Percentiles rank a stretch among this genome's conserved stretches.
Evolutionary conservation across 2,113 vertebrate species (phyloP).

Genomic region (Sapayoa aenigma): DNA sequence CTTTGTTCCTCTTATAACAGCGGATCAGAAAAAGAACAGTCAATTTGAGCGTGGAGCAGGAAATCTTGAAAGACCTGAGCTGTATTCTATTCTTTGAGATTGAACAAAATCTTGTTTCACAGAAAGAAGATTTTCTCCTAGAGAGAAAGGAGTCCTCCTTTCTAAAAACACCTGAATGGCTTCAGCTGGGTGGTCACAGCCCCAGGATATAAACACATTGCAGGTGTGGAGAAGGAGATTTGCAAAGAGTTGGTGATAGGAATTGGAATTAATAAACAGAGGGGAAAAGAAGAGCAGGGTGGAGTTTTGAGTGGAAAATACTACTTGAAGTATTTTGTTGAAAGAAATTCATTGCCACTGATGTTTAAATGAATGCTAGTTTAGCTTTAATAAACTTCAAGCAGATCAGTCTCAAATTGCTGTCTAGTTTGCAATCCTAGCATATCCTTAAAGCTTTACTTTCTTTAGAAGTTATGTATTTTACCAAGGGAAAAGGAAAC

Average conservation of each 20-base stretch:
- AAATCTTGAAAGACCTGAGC: not conserved
- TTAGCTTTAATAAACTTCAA: not conserved
- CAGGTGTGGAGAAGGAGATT: not conserved
- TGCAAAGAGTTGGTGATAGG: not conserved
- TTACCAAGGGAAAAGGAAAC: not conserved
- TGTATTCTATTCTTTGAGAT: not conserved
- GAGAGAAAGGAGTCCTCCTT: not conserved
- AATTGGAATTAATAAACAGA: not conserved
- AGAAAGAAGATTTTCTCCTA: not conserved
- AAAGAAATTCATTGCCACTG: not conserved
- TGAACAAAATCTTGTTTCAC: not conserved
- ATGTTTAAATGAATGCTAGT: not conserved
- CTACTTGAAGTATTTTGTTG: not conserved
- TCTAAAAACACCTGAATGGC: not conserved
- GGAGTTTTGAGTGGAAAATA: not conserved
- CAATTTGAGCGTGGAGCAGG: fast-evolving
- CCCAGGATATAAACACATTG: not conserved
- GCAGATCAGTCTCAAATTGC: not conserved
- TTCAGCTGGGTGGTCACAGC: not conserved
- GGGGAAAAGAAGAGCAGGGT: not conserved
- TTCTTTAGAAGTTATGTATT: not conserved
- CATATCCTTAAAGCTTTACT: not conserved
- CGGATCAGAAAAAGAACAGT: not conserved
- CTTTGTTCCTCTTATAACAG: not conserved
- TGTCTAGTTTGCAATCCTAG: not conserved